A percentile compares a stretch with the other conserved stretches of the same genome.
These are phyloP conservation scores for Poeciliopsis presidionis DNA, from an alignment of 2,797 vertebrate genomes.

Conservation along the genomic window DNA sequence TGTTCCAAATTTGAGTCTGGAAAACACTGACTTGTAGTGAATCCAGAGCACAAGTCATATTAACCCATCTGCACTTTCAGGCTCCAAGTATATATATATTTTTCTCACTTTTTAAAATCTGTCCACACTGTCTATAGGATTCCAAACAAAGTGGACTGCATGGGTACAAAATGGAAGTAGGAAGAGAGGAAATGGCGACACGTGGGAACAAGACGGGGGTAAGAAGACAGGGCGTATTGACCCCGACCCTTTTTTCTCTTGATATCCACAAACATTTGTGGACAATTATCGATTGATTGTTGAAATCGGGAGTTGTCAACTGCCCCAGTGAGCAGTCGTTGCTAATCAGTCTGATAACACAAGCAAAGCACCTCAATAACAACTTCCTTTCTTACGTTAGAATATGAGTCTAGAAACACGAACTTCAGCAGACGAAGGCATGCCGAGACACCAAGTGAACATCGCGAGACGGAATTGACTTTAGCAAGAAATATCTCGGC, in stretches of 20 bases:
- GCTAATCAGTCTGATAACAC: not conserved
- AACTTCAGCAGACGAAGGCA: not conserved
- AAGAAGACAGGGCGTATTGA: not conserved
- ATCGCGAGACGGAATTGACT: not conserved
- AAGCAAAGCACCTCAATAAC: not conserved
- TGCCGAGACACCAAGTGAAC: not conserved
- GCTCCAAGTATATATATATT: not conserved
- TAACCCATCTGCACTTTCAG: not conserved
- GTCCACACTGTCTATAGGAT: slow-evolving; percentile 3
- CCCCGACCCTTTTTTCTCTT: not conserved
- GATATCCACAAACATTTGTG: not conserved
- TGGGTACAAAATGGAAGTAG: not conserved
- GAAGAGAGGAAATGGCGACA: not conserved
- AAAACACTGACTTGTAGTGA: not conserved
- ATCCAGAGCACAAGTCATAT: not conserved
- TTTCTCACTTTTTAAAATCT: not conserved
- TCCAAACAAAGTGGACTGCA: slow-evolving; percentile 1
- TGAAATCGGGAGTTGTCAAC: not conserved
- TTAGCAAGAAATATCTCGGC: not conserved
- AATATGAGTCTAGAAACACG: not conserved
- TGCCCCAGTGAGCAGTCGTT: not conserved
- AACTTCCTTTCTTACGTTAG: not conserved
- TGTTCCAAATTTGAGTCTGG: not conserved
- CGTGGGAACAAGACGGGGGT: slow-evolving; percentile 1
- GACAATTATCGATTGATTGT: not conserved